Base-by-base conservation (phyloP, 2,797 vertebrate species). In the Malacoraja senta region DNA sequence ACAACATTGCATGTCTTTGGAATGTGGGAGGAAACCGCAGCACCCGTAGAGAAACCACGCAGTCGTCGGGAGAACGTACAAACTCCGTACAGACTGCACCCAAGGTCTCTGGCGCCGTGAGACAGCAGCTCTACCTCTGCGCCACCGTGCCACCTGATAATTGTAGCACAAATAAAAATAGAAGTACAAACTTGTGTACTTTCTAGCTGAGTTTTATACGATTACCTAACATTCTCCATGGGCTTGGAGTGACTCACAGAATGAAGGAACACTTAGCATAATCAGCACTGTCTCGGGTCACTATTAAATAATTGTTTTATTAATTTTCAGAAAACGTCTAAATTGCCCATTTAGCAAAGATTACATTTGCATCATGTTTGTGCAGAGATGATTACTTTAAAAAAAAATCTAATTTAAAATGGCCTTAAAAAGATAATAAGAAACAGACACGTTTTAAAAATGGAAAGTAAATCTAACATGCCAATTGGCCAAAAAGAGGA, bases 401-500 rank as follows among this genome's bases (percentile, higher is more conserved):
- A 53, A 0, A 53, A 21, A 88, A 68, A 68, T 35, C n/a, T 68
- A 88, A 88, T 68, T 88, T 68, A 88, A 68, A 9, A 32, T 65
- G n/a, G n/a, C 10, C 17, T 7, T 63, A 88, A 88, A 88, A 86
- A 68, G 71, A 68, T 68, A 68, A 68, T 68, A 68, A 35, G 65
- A 88, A 88, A 35, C 63, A 68, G 58, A 63, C 17, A 63, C 6
- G 58, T 86, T 86, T 86, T 68, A 63, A 68, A 88, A 88, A 88
- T 88, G 84, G 84, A 88, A 88, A 88, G 65, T 63, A 68, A 35
- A 35, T 24, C 8, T 21, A 88, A 8, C 63, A 21, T 35, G 84
- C 84, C 84, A 88, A 35, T 88, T 88, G 84, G 84, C 84, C 84
- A n/a, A 68, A 88, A 2, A 53, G n/a, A 32, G 84, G 84, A 88